Base-by-base conservation (phyloP, 1,140 invertebrate species). In the Orussus abietinus region DNA sequence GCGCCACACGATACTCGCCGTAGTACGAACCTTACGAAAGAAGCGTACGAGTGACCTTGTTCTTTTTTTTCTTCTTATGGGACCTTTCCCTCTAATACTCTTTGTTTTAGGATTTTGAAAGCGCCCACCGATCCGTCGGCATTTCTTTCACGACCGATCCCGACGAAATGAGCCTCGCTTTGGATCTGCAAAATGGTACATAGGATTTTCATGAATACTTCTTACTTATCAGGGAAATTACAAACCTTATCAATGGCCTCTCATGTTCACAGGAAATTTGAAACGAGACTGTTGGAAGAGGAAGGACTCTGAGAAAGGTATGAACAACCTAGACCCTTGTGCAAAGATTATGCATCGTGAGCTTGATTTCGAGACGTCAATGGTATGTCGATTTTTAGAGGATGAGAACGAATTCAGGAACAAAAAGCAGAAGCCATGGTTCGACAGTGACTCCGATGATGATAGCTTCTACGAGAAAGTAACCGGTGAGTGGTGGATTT, bases 401-500 rank as follows among this genome's bases (percentile, higher is more conserved):
- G 26, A 34, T 6, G 30, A 19, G 7, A 42, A 10, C 7, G 38
- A 38, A 17, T 38, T 29, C 9, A 38, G 42, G 42, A 30, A 53
- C 18, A 47, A 49, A 0, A 53, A 35, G 2, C 32, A 49, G 7
- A 43, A 49, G 22, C 45, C 35, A 0, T 39, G 28, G 5, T 39
- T 37, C 9, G 31, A 38, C 15, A 40, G 38, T 4, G 39, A 45
- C 29, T 30, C 15, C 11, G 34, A 26, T 17, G 33, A 35, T 18
- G 17, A 42, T 36, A 52, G 50, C 36, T 17, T 49, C 3, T 46
- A 52, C 19, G 46, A 29, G 25, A 28, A 49, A 13, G 50, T 48
- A 19, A 52, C 50, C 22, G 50, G 50, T 52, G 17, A 26, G 42
- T 15, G 21, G 29, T n/a, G 11, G 11, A 11, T 11, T 43, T 19